A percentile compares a stretch with the other conserved stretches of the same genome.
phyloP scores from a whole-genome alignment of 37 sponge, comb jelly and placozoan genomes.

The Spongilla lacustris region DNA sequence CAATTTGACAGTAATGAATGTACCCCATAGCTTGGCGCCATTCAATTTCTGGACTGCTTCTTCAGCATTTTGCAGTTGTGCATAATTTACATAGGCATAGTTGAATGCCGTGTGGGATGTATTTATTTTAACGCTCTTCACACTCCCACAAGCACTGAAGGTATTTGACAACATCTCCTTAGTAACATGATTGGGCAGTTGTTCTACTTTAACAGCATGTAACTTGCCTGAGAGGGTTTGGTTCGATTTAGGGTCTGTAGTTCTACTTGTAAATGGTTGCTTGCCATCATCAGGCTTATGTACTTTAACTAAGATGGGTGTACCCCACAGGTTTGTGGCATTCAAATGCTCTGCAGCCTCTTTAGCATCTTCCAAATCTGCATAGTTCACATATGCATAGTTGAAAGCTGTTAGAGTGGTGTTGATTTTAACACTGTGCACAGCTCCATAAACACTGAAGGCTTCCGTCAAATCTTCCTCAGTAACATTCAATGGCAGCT shows the following conservation, averaged over 20 bases:
- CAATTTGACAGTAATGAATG: not conserved
- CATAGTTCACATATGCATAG: slow-evolving; percentile 25
- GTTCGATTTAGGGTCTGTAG: not conserved
- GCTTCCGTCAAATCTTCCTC: not conserved
- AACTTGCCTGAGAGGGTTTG: not conserved
- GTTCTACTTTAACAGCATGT: not conserved
- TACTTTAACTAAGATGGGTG: not conserved
- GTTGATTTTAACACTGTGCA: not conserved
- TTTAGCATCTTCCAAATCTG: not conserved
- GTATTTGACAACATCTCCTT: not conserved
- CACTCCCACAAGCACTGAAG: not conserved
- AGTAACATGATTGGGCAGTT: not conserved
- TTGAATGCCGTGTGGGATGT: not conserved
- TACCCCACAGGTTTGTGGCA: not conserved
- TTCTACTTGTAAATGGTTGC: not conserved
- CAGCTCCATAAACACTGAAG: not conserved
- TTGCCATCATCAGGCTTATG: not conserved
- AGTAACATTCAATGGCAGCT: not conserved
- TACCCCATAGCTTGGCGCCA: not conserved
- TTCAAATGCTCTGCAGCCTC: not conserved
- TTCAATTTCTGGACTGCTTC: not conserved
- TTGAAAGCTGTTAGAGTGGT: not conserved
- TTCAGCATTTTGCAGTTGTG: not conserved
- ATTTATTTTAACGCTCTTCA: not conserved
- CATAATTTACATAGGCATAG: not conserved